phyloP scores from a whole-genome alignment of 2,888 invertebrate species.

The Athalia rosae region DNA sequence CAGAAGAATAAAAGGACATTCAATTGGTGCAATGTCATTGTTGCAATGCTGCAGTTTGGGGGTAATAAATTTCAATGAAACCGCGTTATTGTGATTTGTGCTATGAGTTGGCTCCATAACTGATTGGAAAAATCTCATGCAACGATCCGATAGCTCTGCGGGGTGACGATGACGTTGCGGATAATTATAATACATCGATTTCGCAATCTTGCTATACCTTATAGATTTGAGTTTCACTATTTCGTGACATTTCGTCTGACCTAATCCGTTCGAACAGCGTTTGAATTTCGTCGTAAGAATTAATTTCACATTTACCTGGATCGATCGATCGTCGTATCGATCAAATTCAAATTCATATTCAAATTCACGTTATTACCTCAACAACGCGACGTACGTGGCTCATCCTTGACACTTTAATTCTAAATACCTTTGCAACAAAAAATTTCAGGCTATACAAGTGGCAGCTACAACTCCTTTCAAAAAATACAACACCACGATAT shows the following conservation, averaged over 20 bases:
- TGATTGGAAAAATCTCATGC: slow-evolving; percentile 3
- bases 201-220: background rate
- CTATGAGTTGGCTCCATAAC: background rate
- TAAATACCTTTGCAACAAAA: background rate
- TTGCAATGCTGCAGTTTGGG: too few relatives aligned
- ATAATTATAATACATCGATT: background rate
- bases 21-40: too few relatives aligned
- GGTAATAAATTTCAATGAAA: too few relatives aligned
- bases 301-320: slow-evolving; percentile 12
- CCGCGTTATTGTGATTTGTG: too few relatives aligned
- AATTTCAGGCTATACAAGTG: slow-evolving; percentile 76
- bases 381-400: background rate
- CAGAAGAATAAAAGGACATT: too few relatives aligned
- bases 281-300: background rate
- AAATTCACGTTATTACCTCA: background rate
- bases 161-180: background rate
- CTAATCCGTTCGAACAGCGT: background rate
- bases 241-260: background rate
- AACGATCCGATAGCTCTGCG: background rate
- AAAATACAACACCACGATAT: slow-evolving; percentile 75
- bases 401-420: background rate
- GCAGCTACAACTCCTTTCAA: slow-evolving; percentile 76
- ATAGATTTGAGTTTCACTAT: background rate
- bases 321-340: background rate
- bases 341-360: background rate